Conservation (phyloP, 1,140 invertebrate genomes). For the Polypedilum pembai region DNA sequence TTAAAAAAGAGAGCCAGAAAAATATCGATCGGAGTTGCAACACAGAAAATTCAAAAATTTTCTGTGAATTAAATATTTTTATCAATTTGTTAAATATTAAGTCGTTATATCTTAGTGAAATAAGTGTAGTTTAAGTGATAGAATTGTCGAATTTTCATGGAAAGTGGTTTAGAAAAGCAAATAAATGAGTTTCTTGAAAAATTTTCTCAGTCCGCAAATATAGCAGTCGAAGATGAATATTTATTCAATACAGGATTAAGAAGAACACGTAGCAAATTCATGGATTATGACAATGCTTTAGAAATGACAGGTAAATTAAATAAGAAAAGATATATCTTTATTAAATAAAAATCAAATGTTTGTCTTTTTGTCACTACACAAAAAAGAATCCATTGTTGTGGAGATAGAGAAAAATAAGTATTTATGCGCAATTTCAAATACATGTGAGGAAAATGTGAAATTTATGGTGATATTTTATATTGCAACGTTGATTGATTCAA, state of each 20-base stretch:
- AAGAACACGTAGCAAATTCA: not conserved
- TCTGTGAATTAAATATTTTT: not conserved
- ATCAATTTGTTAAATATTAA: not conserved
- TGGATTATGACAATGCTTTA: not conserved
- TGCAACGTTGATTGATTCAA: too few relatives aligned
- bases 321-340: not conserved
- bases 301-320: slow-evolving; percentile 20
- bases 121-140: slow-evolving; percentile 7
- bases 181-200: slow-evolving; percentile 11
- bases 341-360: not conserved
- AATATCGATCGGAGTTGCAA: not conserved
- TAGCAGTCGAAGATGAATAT: not conserved
- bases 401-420: not conserved
- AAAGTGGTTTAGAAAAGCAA: slow-evolving; percentile 21
- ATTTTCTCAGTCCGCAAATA: slow-evolving; percentile 1
- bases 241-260: not conserved
- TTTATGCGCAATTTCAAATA: not conserved
- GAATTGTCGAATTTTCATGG: not conserved
- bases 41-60: not conserved
- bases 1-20: not conserved
- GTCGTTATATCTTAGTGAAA: not conserved
- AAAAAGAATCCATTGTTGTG: not conserved
- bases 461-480: too few relatives aligned
- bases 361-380: not conserved
- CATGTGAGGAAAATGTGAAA: too few relatives aligned